These are phyloP conservation scores for Synanthedon formicaeformis DNA, from an alignment of 2,888 invertebrate genomes.

Conservation along the genomic window DNA sequence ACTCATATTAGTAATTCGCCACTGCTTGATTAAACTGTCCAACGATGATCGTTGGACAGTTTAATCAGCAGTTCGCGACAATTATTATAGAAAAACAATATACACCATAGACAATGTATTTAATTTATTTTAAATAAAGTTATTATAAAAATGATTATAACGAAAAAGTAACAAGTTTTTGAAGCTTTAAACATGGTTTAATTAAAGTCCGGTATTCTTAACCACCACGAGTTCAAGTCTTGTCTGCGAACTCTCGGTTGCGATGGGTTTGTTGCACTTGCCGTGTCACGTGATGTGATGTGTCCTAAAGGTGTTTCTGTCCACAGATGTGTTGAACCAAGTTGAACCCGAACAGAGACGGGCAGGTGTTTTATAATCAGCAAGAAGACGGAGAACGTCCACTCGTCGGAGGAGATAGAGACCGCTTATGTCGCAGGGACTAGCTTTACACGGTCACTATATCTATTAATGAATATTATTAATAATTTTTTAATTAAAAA, in stretches of 20 bases:
- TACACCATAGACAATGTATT: no score
- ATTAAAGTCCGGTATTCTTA: slow-evolving; percentile 71
- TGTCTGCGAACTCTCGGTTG: slow-evolving; percentile 98
- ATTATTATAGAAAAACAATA: no score
- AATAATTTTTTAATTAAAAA: no score
- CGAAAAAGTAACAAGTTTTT: no score
- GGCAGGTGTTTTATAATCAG: slow-evolving; percentile 99
- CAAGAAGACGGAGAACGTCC: slow-evolving; percentile 99
- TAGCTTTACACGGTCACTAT: slow-evolving; percentile 91
- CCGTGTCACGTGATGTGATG: background rate
- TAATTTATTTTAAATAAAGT: no score
- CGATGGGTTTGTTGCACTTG: slow-evolving; percentile 61
- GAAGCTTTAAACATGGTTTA: no score
- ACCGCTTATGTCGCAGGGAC: slow-evolving; percentile 98
- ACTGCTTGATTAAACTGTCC: no score
- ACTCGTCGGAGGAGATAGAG: slow-evolving; percentile 98
- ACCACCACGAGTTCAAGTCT: slow-evolving; percentile 99
- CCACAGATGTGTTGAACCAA: slow-evolving; percentile 85
- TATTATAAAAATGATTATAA: no score
- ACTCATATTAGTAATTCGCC: no score
- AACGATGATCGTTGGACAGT: no score
- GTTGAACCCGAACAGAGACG: slow-evolving; percentile 95
- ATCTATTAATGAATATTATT: slow-evolving; percentile 13
- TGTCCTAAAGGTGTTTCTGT: slow-evolving; percentile 4
- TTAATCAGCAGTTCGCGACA: no score